phyloP scores from a whole-genome alignment of 2,113 vertebrate species.

The Sander vitreus region DNA sequence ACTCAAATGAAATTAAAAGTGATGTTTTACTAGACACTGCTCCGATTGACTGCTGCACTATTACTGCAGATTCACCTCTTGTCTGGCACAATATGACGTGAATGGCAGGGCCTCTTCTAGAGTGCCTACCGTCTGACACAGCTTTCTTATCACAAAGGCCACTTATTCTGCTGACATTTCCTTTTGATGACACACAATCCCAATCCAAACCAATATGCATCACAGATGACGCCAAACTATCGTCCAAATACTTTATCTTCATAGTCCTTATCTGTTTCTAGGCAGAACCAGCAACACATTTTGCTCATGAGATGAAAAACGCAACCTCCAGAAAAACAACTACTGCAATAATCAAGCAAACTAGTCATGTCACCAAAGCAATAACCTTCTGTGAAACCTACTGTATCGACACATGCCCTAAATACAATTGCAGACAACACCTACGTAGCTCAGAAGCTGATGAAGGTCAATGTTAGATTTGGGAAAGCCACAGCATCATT shows the following conservation, averaged over 20 bases:
- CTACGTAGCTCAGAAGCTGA: constrained; percentile 9
- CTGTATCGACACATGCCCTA: not conserved
- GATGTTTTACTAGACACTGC: not conserved
- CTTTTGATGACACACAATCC: not conserved
- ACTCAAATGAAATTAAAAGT: not conserved
- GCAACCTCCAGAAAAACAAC: not conserved
- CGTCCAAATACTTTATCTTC: not conserved
- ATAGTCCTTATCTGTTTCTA: not conserved
- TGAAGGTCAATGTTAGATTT: constrained; percentile 40
- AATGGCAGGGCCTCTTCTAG: not conserved
- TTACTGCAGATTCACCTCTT: constrained; percentile 17
- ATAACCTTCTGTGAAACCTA: not conserved
- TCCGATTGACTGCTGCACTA: constrained; percentile 1
- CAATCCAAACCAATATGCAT: not conserved
- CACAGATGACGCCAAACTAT: not conserved
- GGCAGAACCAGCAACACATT: not conserved
- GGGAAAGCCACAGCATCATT: constrained; percentile 1
- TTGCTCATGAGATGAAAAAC: not conserved
- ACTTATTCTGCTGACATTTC: not conserved
- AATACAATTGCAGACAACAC: not conserved
- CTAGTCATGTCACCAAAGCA: not conserved
- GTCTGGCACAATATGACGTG: not conserved
- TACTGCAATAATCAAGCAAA: not conserved
- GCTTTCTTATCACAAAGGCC: constrained; percentile 17
- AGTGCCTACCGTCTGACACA: constrained; percentile 12